A percentile compares a stretch with the other conserved stretches of the same genome.
These are phyloP conservation scores for Trissolcus basalis DNA, from an alignment of 1,140 invertebrate genomes.

Conservation along the genomic window DNA sequence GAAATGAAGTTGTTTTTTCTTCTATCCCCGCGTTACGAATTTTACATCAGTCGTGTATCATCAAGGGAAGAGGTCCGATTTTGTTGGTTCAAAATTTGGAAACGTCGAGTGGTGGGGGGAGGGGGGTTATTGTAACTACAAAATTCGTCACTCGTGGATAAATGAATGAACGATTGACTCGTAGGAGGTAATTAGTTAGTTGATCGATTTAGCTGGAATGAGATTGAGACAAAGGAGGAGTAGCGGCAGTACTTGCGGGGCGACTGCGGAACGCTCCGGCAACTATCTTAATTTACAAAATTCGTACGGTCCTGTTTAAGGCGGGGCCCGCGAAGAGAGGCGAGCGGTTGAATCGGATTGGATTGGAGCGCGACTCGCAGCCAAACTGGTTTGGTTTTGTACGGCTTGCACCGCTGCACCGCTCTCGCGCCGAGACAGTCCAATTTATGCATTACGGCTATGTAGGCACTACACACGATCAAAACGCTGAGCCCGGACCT, in stretches of 20 bases:
- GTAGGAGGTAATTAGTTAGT: neutral
- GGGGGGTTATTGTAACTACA: no score
- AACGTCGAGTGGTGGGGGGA: no score
- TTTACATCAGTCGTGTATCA: no score
- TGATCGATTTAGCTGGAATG: conserved; percentile 3
- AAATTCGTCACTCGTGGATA: no score
- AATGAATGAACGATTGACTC: conserved; percentile 3
- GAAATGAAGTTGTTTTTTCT: no score
- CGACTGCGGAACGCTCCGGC: conserved; percentile 19
- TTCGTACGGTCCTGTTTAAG: conserved; percentile 70
- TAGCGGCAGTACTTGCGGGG: conserved; percentile 8
- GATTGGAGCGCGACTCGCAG: conserved; percentile 70
- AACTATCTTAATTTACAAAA: conserved; percentile 57
- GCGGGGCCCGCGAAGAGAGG: conserved; percentile 73
- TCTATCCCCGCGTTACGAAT: no score
- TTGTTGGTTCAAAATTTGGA: no score
- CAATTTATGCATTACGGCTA: conserved; percentile 78
- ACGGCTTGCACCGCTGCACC: conserved; percentile 75
- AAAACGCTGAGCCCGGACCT: conserved; percentile 71
- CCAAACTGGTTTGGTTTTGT: conserved; percentile 75
- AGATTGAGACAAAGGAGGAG: conserved; percentile 1
- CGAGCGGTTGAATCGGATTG: conserved; percentile 74
- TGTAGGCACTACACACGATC: conserved; percentile 76
- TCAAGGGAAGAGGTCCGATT: no score
- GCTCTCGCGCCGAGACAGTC: conserved; percentile 75